A percentile compares a stretch with the other conserved stretches of the same genome.
Conservation (phyloP, 2,797 vertebrate genomes). For the Ctenopoma multispine region DNA sequence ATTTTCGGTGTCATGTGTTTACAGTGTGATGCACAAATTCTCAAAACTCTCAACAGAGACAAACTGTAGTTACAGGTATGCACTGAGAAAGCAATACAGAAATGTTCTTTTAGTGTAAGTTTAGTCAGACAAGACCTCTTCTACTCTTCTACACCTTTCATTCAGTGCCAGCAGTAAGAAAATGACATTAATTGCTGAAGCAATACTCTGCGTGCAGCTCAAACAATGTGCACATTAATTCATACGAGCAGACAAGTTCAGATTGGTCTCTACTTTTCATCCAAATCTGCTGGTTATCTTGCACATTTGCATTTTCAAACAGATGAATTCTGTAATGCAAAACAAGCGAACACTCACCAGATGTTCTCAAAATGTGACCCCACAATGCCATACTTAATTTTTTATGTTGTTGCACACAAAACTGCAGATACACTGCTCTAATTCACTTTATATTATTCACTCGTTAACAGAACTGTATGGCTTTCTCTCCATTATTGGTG, state of each 20-base stretch:
- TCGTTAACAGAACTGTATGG: not conserved
- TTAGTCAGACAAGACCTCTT: too few relatives aligned
- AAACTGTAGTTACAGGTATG: not conserved
- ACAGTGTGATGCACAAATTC: not conserved
- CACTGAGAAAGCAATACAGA: not conserved
- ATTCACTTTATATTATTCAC: not conserved
- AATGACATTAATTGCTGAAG: not conserved
- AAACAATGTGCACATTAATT: not conserved
- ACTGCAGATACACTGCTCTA: not conserved
- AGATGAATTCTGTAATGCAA: not conserved
- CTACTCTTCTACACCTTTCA: not conserved
- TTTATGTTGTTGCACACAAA: not conserved
- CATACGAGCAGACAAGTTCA: not conserved
- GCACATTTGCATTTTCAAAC: conserved; percentile 3
- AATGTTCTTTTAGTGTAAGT: too few relatives aligned
- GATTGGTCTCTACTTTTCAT: not conserved
- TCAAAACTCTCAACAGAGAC: conserved; percentile 2
- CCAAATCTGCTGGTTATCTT: conserved; percentile 1
- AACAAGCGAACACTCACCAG: conserved; percentile 9
- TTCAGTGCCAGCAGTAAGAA: not conserved
- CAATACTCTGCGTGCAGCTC: too few relatives aligned
- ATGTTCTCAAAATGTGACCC: not conserved
- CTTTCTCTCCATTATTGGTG: not conserved
- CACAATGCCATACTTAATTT: not conserved
- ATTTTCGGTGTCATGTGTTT: not conserved